Percentiles rank a stretch among this genome's conserved stretches.
Conservation (phyloP, 2,888 invertebrate species). For the Stenchaetothrips biformis region DNA sequence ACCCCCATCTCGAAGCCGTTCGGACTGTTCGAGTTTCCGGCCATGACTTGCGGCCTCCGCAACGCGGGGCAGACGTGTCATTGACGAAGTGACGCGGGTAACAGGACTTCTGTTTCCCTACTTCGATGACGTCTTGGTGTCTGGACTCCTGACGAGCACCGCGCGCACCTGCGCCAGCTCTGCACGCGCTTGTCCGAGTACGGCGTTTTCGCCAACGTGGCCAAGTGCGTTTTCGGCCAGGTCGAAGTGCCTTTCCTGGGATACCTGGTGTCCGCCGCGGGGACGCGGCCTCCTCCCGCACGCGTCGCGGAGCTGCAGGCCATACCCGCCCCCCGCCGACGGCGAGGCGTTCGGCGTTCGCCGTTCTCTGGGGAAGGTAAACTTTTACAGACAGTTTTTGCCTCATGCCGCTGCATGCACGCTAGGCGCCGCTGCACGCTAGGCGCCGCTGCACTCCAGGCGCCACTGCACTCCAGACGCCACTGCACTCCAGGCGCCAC, state of each 20-base stretch:
- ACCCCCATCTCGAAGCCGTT: slow-evolving; percentile 44
- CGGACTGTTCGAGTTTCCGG: slow-evolving; percentile 43
- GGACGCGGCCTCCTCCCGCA: too few relatives aligned
- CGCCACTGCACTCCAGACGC: too few relatives aligned
- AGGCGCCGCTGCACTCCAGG: too few relatives aligned
- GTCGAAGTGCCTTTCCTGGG: background rate
- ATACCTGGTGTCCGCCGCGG: too few relatives aligned
- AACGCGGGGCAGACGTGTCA: slow-evolving; percentile 46
- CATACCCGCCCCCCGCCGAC: too few relatives aligned
- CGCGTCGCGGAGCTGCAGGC: too few relatives aligned
- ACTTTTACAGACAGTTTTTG: too few relatives aligned
- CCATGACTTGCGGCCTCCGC: slow-evolving; percentile 44
- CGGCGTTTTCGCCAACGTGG: background rate
- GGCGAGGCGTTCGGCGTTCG: too few relatives aligned
- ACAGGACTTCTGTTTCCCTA: slow-evolving; percentile 39
- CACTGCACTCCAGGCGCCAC: too few relatives aligned
- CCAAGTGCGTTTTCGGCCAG: slow-evolving; percentile 36
- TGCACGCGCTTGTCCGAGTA: slow-evolving; percentile 30
- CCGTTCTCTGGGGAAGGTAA: too few relatives aligned
- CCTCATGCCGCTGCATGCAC: too few relatives aligned
- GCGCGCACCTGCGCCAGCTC: slow-evolving; percentile 31
- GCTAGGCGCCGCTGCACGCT: too few relatives aligned
- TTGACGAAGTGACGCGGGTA: slow-evolving; percentile 41
- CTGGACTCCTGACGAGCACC: slow-evolving; percentile 29
- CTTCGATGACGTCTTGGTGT: slow-evolving; percentile 41